Base-by-base conservation (phyloP, 2,113 vertebrate species). In the Alosa alosa region DNA sequence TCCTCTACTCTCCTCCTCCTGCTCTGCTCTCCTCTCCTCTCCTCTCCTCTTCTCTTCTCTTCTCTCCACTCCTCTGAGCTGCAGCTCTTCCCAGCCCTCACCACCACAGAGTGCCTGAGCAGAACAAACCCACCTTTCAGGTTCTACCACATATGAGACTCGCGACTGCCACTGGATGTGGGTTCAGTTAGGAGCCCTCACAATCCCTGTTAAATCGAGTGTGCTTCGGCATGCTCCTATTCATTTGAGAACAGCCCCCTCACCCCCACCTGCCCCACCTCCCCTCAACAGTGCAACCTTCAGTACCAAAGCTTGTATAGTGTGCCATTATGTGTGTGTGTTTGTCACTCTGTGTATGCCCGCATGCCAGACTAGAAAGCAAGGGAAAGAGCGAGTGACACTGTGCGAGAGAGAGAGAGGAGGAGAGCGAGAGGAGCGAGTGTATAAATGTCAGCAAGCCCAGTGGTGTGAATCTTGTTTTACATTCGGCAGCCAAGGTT, bases 51-150 rank as follows among this genome's bases (percentile, higher is more conserved):
- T 3, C 13, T 31, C 25, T 31, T 36, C 64, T 72, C 64, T 72
- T 11, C 25, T 31, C 64, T 72, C 64, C 31, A 9, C 64, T 72
- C 64, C 64, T 72, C 64, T 72, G 64, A 72, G 64, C 64, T 13
- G 83, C 78, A 82, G 84, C 86, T 85, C 83, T 82, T 75, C 81
- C 84, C 81, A 78, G 81, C 82, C 86, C 64, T 31, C 64, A 72
- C 10, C 64, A 36, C n/a, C 25, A 36, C 81, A 10, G 82, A 86
- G 82, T 52, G 20, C 25, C 82, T 81, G 55, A 72, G 72, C 46
- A 64, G 55, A 90, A 86, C 85, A 88, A 88, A 87, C 89, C 85
- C 86, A 90, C 86, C 88, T 90, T 90, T 89, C 89, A 89, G 86
- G 89, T 90, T 89, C 64, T 25, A 84, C 88, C 83, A 87, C 84